Evolutionary conservation across 2,113 vertebrate species (phyloP).

Genomic region (Hippocampus mohnikei): DNA sequence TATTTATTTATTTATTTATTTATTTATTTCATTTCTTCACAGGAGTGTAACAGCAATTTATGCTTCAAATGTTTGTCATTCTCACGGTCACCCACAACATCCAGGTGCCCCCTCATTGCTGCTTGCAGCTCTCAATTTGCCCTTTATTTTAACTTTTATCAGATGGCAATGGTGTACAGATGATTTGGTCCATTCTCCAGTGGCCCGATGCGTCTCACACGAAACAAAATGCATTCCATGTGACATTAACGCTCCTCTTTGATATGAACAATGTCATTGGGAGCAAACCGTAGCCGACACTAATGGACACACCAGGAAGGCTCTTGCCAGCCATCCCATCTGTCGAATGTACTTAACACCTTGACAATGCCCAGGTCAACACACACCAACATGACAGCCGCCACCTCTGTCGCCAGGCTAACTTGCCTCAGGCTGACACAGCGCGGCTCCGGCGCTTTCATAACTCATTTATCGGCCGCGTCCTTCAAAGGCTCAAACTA

Average conservation of each 20-base stretch:
- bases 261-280: neutral
- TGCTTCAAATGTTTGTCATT: too few relatives aligned
- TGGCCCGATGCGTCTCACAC: neutral
- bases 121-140: too few relatives aligned
- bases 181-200: neutral
- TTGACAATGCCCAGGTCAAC: constrained; percentile 7
- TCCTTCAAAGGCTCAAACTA: neutral
- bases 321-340: neutral
- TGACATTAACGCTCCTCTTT: neutral
- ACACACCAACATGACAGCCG: neutral
- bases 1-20: too few relatives aligned
- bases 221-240: neutral
- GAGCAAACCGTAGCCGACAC: neutral
- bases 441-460: neutral
- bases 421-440: neutral
- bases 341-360: neutral
- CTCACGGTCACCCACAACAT: too few relatives aligned
- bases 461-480: neutral
- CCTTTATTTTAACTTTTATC: too few relatives aligned
- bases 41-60: too few relatives aligned
- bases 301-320: neutral
- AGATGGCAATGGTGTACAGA: too few relatives aligned
- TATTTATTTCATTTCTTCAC: too few relatives aligned
- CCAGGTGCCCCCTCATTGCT: too few relatives aligned
- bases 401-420: neutral